Percentiles rank a stretch among this genome's conserved stretches.
Conservation (phyloP, 1,140 invertebrate genomes). For the Trinorchestia longiramus region DNA sequence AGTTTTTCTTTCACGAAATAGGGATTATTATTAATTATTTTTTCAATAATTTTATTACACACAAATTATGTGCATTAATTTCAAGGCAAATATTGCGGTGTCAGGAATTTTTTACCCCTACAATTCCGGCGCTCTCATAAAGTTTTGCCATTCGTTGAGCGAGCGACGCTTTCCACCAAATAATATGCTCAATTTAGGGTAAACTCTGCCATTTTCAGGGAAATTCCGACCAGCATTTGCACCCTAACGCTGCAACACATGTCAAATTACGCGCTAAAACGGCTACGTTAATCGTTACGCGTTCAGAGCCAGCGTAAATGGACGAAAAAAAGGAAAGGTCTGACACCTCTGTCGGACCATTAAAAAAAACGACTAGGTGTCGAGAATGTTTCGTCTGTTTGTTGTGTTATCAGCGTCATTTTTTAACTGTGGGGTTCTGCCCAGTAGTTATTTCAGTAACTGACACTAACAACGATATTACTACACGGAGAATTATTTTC, state of each 20-base stretch:
- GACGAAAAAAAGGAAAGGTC: neutral
- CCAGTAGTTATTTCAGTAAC: neutral
- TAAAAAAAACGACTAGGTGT: neutral
- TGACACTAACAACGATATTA: neutral
- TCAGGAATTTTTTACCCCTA: neutral
- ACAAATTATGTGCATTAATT: no score
- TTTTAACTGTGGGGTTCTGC: neutral
- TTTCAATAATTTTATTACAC: no score
- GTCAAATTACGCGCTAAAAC: constrained; percentile 22
- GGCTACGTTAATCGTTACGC: neutral
- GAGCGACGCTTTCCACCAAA: constrained; percentile 6
- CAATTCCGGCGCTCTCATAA: neutral
- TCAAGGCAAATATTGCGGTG: neutral
- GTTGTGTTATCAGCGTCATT: neutral
- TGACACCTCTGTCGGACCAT: neutral
- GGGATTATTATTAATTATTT: no score
- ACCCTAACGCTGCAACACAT: neutral
- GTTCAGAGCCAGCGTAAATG: neutral
- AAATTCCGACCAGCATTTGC: constrained; percentile 13
- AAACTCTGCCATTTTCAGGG: constrained; percentile 35
- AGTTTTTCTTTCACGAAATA: no score
- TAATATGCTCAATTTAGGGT: constrained; percentile 29
- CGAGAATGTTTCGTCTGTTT: neutral
- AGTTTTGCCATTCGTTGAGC: neutral
- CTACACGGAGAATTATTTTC: no score